A percentile compares a stretch with the other conserved stretches of the same genome.
Evolutionary conservation across 2,888 invertebrate species (phyloP).

Genomic region (Conus canariensis): DNA sequence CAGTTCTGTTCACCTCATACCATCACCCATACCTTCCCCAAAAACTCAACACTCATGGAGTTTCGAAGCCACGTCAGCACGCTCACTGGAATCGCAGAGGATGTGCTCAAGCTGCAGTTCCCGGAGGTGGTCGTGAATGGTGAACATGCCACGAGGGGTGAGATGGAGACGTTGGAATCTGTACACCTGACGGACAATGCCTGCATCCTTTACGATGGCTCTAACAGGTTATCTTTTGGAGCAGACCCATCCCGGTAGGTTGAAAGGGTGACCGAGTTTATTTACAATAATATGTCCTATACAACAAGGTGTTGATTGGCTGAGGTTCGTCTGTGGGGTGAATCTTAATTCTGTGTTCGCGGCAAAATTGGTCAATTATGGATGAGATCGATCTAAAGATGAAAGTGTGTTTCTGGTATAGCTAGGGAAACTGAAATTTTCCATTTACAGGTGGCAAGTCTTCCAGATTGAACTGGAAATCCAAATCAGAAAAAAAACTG

Average conservation of each 20-base stretch:
- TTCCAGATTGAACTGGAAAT: no score
- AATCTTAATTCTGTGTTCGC: no score
- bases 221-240: background rate
- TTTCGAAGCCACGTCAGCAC: slow-evolving; percentile 62
- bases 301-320: no score
- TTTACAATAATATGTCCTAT: background rate
- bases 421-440: no score
- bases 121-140: background rate
- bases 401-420: no score
- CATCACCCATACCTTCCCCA: slow-evolving; percentile 59
- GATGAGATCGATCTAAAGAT: no score
- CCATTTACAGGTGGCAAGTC: no score
- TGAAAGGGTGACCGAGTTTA: background rate
- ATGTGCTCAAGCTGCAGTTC: slow-evolving; percentile 50
- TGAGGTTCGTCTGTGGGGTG: no score
- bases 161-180: slow-evolving; percentile 52
- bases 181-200: slow-evolving; percentile 66
- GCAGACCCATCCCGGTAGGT: background rate
- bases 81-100: slow-evolving; percentile 52
- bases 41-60: slow-evolving; percentile 60
- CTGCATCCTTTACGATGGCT: slow-evolving; percentile 57
- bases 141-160: background rate
- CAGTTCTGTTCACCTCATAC: slow-evolving; percentile 61
- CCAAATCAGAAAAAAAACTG: no score
- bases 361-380: no score